These are phyloP conservation scores for Drosophila pegasa DNA, from an alignment of 2,888 invertebrate genomes.

Conservation along the genomic window DNA sequence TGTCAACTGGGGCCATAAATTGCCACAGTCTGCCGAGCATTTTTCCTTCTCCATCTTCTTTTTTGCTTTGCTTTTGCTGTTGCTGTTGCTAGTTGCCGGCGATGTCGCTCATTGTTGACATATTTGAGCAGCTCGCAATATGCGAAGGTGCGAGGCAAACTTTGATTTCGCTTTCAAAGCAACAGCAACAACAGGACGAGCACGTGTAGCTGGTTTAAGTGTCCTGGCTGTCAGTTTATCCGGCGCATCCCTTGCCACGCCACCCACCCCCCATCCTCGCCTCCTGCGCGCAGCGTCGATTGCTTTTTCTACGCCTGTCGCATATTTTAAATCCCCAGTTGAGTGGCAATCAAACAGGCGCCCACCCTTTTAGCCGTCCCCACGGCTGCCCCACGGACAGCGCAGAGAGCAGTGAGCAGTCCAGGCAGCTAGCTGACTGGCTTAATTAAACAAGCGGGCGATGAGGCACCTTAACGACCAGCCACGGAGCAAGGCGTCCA, in stretches of 20 bases:
- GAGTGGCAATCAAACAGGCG: slow-evolving; percentile 72
- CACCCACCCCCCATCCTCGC: too few species aligned
- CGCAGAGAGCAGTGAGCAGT: background rate
- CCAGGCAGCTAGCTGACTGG: slow-evolving; percentile 58
- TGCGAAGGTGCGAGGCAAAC: slow-evolving; percentile 67
- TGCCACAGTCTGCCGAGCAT: slow-evolving; percentile 72
- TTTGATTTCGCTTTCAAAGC: slow-evolving; percentile 64
- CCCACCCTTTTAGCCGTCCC: slow-evolving; percentile 25
- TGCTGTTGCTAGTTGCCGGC: slow-evolving; percentile 27
- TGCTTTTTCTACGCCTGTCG: slow-evolving; percentile 75
- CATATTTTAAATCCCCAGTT: slow-evolving; percentile 78
- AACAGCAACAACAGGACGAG: slow-evolving; percentile 41
- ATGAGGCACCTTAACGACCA: slow-evolving; percentile 71
- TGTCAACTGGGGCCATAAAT: slow-evolving; percentile 74
- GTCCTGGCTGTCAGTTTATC: slow-evolving; percentile 57
- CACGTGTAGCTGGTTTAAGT: slow-evolving; percentile 71
- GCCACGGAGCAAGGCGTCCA: slow-evolving; percentile 10
- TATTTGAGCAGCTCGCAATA: slow-evolving; percentile 64
- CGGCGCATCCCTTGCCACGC: slow-evolving; percentile 18
- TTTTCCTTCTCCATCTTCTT: slow-evolving; percentile 22
- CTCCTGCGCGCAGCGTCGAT: slow-evolving; percentile 58
- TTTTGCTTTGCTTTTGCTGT: background rate
- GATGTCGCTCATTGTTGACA: slow-evolving; percentile 65
- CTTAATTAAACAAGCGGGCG: slow-evolving; percentile 73
- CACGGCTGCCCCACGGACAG: slow-evolving; percentile 10